Base-by-base conservation (phyloP, 2,797 vertebrate species). In the Enteromius viviparus region DNA sequence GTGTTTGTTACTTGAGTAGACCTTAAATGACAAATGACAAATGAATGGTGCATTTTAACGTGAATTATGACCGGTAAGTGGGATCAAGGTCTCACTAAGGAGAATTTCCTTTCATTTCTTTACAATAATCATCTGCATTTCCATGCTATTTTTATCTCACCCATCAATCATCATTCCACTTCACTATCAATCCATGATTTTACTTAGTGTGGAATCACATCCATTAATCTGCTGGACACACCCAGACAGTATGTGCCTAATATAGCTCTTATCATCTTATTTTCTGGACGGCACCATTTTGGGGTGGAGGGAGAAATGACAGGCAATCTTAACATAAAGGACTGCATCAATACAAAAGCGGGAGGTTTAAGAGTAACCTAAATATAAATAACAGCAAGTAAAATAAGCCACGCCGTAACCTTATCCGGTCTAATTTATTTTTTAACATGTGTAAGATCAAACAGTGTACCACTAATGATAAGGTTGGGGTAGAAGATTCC, bases 401-500 rank as follows among this genome's bases (percentile, higher is more conserved):
- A 71, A 40, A 70, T 60, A 75, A 62, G 76, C 26, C n/a, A 69
- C 51, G 60, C 53, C 11, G 7, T 83, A 74, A 66, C n/a, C 7
- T 29, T 58, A 64, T 62, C 45, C 45, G 23, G 65, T 55, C 32
- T 15, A 9, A 70, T 84, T 12, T 5, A 26, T 26, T 11, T 21
- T 72, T 29, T 76, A 62, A 10, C 6, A 45, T 45, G 3, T 21
- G 58, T 53, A 7, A 68, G 12, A 71, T 51, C 29, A 1, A 21
- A 17, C 19, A 47, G 42, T 89, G 5, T 86, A 96, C 95, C 95
- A 0, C 95, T 94, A 76, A 96, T 26, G 49, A 95, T 95, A 84
- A 95, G 94, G 87, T 95, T 94, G n/a, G 95, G 95, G 82, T 95
- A 96, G 91, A 96, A 95, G 85, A 96, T 82, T 64, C 95, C 95